A percentile compares a stretch with the other conserved stretches of the same genome.
phyloP scores from a whole-genome alignment of 2,113 vertebrate genomes.

The Phyllostomus discolor region DNA sequence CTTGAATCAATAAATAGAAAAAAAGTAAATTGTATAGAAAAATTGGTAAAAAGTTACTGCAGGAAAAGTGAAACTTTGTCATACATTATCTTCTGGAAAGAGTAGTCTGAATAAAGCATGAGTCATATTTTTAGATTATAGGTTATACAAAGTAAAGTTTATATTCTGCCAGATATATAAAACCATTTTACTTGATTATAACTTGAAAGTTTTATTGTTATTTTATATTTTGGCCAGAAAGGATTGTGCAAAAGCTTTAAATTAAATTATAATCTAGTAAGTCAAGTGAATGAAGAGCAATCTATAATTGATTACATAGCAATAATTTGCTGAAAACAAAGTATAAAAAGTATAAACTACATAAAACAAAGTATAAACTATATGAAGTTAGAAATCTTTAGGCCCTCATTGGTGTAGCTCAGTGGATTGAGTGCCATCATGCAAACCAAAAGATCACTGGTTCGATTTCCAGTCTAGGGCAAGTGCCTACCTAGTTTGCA shows the following conservation, averaged over 20 bases:
- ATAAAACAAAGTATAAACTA: background rate
- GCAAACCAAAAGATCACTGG: too few species aligned
- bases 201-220: conserved; percentile 24
- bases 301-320: background rate
- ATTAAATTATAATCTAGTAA: conserved; percentile 26
- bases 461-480: too few species aligned
- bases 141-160: background rate
- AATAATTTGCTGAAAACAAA: background rate
- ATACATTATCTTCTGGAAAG: background rate
- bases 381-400: background rate
- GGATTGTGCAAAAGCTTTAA: conserved; percentile 2
- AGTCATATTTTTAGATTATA: background rate
- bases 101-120: background rate
- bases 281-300: background rate
- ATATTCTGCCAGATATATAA: background rate
- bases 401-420: background rate
- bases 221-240: conserved; percentile 22
- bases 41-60: background rate
- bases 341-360: background rate
- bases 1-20: too few species aligned
- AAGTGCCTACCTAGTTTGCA: too few species aligned
- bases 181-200: conserved; percentile 12
- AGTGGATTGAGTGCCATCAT: too few species aligned
- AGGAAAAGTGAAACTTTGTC: background rate
- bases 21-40: background rate